Base-by-base conservation (phyloP, 2,888 invertebrate species). In the Apotomis betuletana region DNA sequence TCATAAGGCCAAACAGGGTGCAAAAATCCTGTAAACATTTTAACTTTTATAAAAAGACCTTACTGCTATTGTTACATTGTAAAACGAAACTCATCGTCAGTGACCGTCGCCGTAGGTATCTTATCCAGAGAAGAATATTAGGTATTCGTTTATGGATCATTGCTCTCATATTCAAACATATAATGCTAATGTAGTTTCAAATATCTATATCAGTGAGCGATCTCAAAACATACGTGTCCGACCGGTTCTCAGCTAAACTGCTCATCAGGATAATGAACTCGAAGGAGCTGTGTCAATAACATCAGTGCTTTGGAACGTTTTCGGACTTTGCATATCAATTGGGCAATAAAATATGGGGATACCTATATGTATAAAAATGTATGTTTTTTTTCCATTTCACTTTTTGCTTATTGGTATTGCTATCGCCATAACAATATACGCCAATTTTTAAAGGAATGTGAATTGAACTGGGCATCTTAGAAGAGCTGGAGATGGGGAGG, bases 181-280 rank as follows among this genome's bases (percentile, higher is more conserved):
- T 58, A 59, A 52, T 54, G 44, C 44, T 44, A 58, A 64, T 58
- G 63, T 44, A n/a, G 3, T 38, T 57, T 67, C 55, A 41, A 51
- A 67, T 67, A 61, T 57, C 57, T 61, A 64, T 71, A 71, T 67
- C 71, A 67, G 57, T 27, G 27, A 54, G 52, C 44, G 57, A 71
- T 71, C 61, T 67, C 52, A 51, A 67, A 67, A 65, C 9, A 51
- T 60, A 58, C 51, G 51, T 12, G 57, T 41, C 12, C 57, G 62
- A 71, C 71, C 71, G 71, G 71, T 71, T 67, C 61, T 51, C 12
- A 49, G 10, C n/a, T n/a, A n/a, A n/a, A n/a, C n/a, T n/a, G n/a
- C 49, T 44, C 27, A 49, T 38, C 9, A 69, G 71, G 71, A 62
- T 71, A 55, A 67, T 71, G 71, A 71, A 71, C 71, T 67, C 54